These are phyloP conservation scores for Melipona bicolor DNA, from an alignment of 2,888 invertebrate genomes.

Conservation along the genomic window DNA sequence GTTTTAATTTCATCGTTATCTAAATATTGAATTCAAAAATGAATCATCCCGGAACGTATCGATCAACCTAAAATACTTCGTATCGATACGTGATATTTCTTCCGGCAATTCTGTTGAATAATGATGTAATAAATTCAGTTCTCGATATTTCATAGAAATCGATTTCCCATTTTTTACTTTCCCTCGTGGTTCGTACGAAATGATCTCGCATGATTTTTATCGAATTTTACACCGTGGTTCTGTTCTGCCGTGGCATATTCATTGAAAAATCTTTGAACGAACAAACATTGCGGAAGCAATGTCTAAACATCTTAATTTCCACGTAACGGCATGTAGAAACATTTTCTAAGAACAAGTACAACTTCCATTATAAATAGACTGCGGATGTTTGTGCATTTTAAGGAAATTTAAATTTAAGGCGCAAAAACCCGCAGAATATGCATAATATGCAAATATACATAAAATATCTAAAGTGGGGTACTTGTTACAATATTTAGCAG, in stretches of 20 bases:
- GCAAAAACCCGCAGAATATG: no score
- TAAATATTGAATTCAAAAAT: background rate
- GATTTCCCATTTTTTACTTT: background rate
- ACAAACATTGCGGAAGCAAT: background rate
- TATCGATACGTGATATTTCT: background rate
- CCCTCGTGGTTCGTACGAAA: background rate
- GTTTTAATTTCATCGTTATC: background rate
- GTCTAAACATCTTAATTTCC: background rate
- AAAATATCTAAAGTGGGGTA: no score
- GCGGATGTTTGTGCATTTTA: background rate
- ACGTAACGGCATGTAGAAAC: background rate
- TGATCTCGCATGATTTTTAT: background rate
- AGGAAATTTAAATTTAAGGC: no score
- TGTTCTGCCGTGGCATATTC: background rate
- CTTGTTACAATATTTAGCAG: no score
- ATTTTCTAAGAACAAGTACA: background rate
- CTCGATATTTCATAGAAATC: background rate
- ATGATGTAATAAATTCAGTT: background rate
- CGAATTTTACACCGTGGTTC: background rate
- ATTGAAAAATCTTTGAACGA: background rate
- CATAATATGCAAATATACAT: no score
- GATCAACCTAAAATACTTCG: background rate
- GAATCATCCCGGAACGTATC: background rate
- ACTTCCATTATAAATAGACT: background rate
- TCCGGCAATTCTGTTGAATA: background rate